A percentile compares a stretch with the other conserved stretches of the same genome.
Conservation (phyloP, 1,140 invertebrate genomes). For the Drosophila saltans region DNA sequence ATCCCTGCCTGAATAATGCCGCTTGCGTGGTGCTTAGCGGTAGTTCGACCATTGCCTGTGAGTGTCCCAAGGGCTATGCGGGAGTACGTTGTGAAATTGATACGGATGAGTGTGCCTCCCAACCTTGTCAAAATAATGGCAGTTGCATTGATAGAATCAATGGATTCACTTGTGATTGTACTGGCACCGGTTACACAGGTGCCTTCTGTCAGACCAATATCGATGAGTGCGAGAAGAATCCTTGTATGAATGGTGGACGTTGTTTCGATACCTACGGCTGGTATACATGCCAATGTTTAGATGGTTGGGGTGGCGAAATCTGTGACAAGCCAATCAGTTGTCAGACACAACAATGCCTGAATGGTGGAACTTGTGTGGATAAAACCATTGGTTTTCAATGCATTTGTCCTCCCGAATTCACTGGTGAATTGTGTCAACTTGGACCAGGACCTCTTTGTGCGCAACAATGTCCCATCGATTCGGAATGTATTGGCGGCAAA, state of each 20-base stretch:
- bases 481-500: constrained; percentile 83
- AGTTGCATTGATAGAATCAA: constrained; percentile 90
- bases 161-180: constrained; percentile 91
- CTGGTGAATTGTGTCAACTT: constrained; percentile 84
- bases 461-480: constrained; percentile 78
- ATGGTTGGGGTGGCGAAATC: constrained; percentile 90
- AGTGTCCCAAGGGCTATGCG: constrained; percentile 87
- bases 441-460: constrained; percentile 68
- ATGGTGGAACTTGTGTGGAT: constrained; percentile 88
- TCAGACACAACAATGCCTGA: constrained; percentile 85
- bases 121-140: constrained; percentile 93
- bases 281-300: constrained; percentile 92
- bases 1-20: constrained; percentile 90
- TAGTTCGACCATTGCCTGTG: constrained; percentile 86
- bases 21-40: constrained; percentile 86
- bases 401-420: constrained; percentile 88
- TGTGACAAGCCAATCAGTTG: constrained; percentile 86
- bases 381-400: constrained; percentile 87
- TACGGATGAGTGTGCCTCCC: constrained; percentile 88
- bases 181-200: constrained; percentile 90
- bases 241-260: constrained; percentile 90
- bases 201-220: constrained; percentile 92
- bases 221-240: constrained; percentile 90
- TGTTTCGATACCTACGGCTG: constrained; percentile 92
- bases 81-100: constrained; percentile 88